phyloP scores from a whole-genome alignment of 2,113 vertebrate species.

The Dissostichus mawsoni region DNA sequence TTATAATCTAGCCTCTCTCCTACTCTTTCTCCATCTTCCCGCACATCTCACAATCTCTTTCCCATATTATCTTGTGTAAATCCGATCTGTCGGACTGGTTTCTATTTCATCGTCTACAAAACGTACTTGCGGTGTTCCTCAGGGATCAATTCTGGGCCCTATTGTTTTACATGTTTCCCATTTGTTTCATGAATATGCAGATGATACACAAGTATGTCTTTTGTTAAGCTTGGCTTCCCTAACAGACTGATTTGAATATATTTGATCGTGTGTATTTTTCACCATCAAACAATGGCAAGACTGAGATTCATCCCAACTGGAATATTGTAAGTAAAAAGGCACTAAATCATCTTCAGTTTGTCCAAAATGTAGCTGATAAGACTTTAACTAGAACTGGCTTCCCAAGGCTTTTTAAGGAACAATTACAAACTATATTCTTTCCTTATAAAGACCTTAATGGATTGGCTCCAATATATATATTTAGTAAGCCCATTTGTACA shows the following conservation, averaged over 20 bases:
- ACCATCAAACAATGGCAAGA: background rate
- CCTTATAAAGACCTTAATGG: background rate
- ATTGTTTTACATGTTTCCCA: background rate
- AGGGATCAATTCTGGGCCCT: background rate
- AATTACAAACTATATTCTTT: background rate
- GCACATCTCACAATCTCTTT: background rate
- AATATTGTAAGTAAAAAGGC: background rate
- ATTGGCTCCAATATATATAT: background rate
- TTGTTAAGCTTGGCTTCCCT: background rate
- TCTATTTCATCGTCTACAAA: background rate
- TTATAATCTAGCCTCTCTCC: background rate
- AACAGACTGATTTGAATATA: background rate
- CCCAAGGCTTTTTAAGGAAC: too few relatives aligned
- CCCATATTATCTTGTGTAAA: background rate
- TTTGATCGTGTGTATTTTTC: background rate
- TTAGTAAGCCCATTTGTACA: background rate
- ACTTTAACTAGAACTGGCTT: background rate
- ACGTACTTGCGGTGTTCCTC: slow-evolving; percentile 1
- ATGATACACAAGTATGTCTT: slow-evolving; percentile 3
- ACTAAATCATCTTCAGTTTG: background rate
- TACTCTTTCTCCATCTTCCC: background rate
- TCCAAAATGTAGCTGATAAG: background rate
- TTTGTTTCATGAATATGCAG: background rate
- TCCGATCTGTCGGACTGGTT: background rate
- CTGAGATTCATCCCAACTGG: background rate